Evolutionary conservation across 2,113 vertebrate genomes (phyloP), one percentile per base, ranked within the genome.

Genomic region (Zosterops pallidus): DNA sequence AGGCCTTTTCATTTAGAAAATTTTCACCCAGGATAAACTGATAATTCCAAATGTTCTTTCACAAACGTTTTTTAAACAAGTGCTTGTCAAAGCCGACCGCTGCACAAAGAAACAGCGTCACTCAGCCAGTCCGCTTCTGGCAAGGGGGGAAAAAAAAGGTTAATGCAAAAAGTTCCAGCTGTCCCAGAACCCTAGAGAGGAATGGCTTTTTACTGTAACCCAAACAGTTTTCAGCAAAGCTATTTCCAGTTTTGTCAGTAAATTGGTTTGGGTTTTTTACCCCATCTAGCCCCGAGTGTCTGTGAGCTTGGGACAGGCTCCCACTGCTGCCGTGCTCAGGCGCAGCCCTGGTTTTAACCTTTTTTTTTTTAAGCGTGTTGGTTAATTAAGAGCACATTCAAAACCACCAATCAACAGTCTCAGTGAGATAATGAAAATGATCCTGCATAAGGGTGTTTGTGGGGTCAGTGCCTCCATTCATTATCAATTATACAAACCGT

Each of bases 121-220:
- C 47, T 86, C 83, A 92, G 46, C 10, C 57, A 67, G 55, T 9
- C 75, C 44, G 55, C 39, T 89, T 72, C 92, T 93, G 59, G 42
- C 26, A 29, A 33, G 11, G 6, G 25, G 19, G 20, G 5, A 4
- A 18, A 5, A 28, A 20, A 70, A 50, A 63, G 5, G 25, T 60
- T 65, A 83, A 82, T 82, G 87, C 78, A 89, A 97, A 86, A 92
- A 86, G 78, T 92, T 95, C 69, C 95, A 96, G 95, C 95, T 95
- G 95, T 92, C 77, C 83, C 77, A 86, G 76, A 71, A 75, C 28
- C 49, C n/a, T 24, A 37, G 94, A 53, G 52, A 62, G 57, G 25
- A 28, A 37, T 47, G 65, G 57, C 37, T 65, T 94, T 92, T 76
- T 79, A 14, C 26, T 37, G 57, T 84, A 96, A 95, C 74, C 77